A percentile compares a stretch with the other conserved stretches of the same genome.
Evolutionary conservation across 2,888 invertebrate genomes (phyloP).

Genomic region (Pristionchus arcanus): DNA sequence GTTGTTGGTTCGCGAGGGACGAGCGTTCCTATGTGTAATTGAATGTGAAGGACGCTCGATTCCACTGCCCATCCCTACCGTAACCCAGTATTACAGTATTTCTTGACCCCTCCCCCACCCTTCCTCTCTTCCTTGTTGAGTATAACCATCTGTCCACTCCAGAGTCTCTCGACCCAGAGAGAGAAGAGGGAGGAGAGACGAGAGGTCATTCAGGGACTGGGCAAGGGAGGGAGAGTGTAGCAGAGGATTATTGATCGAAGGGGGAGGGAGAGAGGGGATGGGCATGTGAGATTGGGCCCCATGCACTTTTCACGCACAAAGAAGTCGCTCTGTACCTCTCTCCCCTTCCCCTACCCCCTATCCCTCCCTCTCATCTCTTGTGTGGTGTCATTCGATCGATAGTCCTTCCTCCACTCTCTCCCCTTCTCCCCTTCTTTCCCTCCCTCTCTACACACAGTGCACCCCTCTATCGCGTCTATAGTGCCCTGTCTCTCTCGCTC

Average conservation of each 20-base stretch:
- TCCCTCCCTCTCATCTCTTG: neutral
- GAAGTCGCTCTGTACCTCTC: constrained; percentile 5
- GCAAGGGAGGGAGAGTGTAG: neutral
- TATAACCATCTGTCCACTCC: constrained; percentile 38
- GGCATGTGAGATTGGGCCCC: neutral
- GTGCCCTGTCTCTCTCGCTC: neutral
- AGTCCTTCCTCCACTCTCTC: neutral
- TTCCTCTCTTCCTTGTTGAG: neutral
- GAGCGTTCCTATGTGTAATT: constrained; percentile 27
- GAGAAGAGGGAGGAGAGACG: neutral
- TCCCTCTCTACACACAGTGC: constrained; percentile 15
- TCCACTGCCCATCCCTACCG: neutral
- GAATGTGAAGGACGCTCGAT: constrained; percentile 39
- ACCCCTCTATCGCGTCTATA: neutral
- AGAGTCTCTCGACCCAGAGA: neutral
- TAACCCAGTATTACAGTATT: neutral
- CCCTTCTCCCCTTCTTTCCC: neutral
- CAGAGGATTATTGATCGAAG: constrained; percentile 23
- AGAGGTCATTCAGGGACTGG: constrained; percentile 25
- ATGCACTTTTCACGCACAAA: constrained; percentile 18
- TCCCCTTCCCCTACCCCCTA: neutral
- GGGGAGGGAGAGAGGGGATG: neutral
- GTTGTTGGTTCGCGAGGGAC: neutral
- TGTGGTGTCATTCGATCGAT: constrained; percentile 38
- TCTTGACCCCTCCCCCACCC: neutral